A percentile compares a stretch with the other conserved stretches of the same genome.
Conservation (phyloP, 2,888 invertebrate species). For the Pristionchus maxplancki region DNA sequence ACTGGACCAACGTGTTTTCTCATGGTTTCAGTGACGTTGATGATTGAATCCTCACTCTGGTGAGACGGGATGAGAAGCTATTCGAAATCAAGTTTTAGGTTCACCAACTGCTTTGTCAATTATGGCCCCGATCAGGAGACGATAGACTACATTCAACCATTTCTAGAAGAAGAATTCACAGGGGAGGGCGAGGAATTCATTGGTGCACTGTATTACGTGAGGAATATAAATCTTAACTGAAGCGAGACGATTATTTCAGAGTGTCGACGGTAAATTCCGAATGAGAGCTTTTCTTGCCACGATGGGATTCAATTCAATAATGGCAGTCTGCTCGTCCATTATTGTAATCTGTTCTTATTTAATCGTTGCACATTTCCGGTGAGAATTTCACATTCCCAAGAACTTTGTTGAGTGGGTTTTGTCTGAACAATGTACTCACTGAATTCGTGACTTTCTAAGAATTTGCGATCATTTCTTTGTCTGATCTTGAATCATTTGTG, state of each 20-base stretch:
- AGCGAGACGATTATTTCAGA: background rate
- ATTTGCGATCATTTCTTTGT: background rate
- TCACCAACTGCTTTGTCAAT: background rate
- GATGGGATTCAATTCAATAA: slow-evolving; percentile 37
- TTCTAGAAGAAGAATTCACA: background rate
- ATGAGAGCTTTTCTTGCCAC: background rate
- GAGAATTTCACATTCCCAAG: background rate
- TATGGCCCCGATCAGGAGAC: background rate
- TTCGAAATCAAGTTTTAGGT: background rate
- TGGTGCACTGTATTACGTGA: background rate
- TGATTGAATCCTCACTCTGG: background rate
- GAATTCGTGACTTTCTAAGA: background rate
- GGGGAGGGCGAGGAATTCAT: background rate
- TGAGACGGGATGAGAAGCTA: background rate
- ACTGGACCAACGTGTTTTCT: background rate
- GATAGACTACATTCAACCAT: background rate
- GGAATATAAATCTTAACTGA: background rate
- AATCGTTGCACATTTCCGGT: background rate
- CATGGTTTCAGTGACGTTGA: background rate
- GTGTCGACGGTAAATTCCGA: background rate
- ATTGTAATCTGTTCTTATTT: background rate
- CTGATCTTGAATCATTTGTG: too few relatives aligned
- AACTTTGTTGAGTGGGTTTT: background rate
- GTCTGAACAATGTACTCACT: background rate
- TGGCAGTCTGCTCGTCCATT: background rate